Evolutionary conservation across 2,888 invertebrate genomes (phyloP), one percentile per base, ranked within the genome.

Genomic region (Sminthurides aquaticus): DNA sequence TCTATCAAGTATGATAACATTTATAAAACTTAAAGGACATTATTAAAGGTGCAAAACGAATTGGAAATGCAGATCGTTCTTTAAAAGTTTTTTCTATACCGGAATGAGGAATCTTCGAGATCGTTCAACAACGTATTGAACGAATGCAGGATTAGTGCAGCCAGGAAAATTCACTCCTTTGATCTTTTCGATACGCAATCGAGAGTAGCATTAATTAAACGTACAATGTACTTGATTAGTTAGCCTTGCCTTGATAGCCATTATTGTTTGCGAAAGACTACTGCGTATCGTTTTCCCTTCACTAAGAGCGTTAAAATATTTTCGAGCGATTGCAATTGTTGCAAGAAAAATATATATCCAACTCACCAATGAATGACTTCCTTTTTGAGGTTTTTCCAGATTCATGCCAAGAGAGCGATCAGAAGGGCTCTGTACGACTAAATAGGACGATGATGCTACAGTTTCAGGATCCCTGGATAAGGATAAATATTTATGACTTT

Each of bases 81-180:
- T n/a, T n/a, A n/a, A n/a, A n/a, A n/a, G n/a, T n/a, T 34, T 34
- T 34, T 34, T 15, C 15, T 52, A 52, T 64, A 96, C 95, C 94
- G 92, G 91, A 85, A 87, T 88, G 83, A 96, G 87, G 82, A 94
- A 89, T 84, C 91, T 90, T 82, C 91, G 90, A 84, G 95, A 96
- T 83, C 95, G 89, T 82, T 95, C 94, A 84, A 94, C 86, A 82
- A 96, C 90, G 85, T 91, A 90, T 81, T 91, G 91, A 86, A 92
- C 91, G 86, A 91, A 92, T 83, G 87, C 87, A 81, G 91, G 88
- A 85, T 92, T 91, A 84, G 91, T 90, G 84, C 91, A 90, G 83
- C 94, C 94, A 81, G 92, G 92, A 84, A 93, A 91, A 87, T 89
- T 90, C 82, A 92, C 86, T 82, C 93, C 92, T 85, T 94, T 94